phyloP scores from a whole-genome alignment of 1,140 invertebrate species.

The Xylocopa sonorina region DNA sequence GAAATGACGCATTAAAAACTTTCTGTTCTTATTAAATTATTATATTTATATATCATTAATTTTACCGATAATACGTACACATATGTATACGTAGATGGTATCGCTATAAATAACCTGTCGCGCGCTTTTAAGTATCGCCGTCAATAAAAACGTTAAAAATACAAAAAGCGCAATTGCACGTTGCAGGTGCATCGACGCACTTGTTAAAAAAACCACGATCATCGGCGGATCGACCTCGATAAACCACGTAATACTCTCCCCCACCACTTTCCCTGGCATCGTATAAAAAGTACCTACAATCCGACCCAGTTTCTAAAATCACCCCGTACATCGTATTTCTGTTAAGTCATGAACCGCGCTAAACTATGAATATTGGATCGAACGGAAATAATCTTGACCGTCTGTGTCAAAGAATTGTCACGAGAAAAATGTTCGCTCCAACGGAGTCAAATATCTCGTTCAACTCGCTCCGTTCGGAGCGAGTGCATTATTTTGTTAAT shows the following conservation, averaged over 20 bases:
- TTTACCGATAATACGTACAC: too few species aligned
- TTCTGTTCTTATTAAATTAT: too few species aligned
- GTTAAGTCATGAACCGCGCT: not conserved
- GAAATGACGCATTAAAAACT: too few species aligned
- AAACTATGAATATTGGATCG: too few species aligned
- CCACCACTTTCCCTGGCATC: not conserved
- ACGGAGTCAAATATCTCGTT: not conserved
- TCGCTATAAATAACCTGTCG: not conserved
- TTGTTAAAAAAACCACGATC: too few species aligned
- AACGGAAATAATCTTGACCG: not conserved
- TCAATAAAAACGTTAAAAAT: not conserved
- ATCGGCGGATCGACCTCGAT: not conserved
- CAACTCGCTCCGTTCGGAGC: not conserved
- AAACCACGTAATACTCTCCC: not conserved
- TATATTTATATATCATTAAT: too few species aligned
- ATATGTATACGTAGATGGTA: too few species aligned
- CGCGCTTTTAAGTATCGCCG: not conserved
- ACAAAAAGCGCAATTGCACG: not conserved
- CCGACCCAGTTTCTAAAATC: slow-evolving; percentile 12
- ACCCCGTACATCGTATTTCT: not conserved
- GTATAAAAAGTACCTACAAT: not conserved
- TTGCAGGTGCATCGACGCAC: slow-evolving; percentile 3
- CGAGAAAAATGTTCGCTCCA: not conserved
- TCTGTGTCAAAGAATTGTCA: not conserved
- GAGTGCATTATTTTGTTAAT: too few species aligned